Conservation (phyloP, 2,113 vertebrate genomes). For the Rhinolophus sinicus region DNA sequence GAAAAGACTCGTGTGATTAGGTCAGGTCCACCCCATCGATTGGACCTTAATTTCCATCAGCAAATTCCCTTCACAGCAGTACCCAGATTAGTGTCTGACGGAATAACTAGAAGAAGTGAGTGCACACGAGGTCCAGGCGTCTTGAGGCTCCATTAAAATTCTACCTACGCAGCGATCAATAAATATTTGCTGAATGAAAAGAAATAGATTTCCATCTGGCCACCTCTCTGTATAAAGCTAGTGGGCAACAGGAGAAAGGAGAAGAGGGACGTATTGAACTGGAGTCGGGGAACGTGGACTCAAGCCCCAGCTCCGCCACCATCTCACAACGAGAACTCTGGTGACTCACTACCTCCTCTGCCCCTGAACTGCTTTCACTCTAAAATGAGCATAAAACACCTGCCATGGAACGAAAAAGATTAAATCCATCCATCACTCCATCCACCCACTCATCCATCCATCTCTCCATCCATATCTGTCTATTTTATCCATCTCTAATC, state of each 20-base stretch:
- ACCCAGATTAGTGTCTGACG: not conserved
- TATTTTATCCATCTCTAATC: not conserved
- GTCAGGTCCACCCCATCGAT: not conserved
- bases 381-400: not conserved
- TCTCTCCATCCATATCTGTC: no score
- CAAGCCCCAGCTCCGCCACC: not conserved
- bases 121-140: not conserved
- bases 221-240: not conserved
- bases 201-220: not conserved
- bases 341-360: not conserved
- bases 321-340: not conserved
- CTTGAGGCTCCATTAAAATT: not conserved
- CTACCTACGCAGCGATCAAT: not conserved
- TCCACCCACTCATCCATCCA: not conserved
- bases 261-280: not conserved
- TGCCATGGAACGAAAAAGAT: not conserved
- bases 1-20: not conserved
- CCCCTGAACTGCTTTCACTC: not conserved
- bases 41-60: not conserved
- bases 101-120: not conserved
- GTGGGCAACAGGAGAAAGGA: not conserved
- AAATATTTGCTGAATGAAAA: not conserved
- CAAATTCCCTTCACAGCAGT: not conserved
- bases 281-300: not conserved
- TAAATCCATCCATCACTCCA: not conserved